Conservation (phyloP, 2,888 invertebrate genomes). For the Pyrrhopygopsis socrates region DNA sequence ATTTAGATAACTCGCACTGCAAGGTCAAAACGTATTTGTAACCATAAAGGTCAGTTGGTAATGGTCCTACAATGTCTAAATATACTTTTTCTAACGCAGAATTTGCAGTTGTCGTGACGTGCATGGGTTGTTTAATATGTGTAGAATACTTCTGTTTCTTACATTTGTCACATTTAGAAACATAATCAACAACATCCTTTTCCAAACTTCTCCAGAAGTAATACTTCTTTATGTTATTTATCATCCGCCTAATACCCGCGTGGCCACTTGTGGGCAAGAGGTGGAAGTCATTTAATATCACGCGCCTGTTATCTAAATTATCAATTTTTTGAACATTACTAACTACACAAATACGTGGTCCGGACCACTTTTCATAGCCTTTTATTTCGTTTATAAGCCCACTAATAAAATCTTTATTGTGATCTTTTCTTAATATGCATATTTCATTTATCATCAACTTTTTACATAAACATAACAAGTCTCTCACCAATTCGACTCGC, state of each 20-base stretch:
- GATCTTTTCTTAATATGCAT: not conserved
- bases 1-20: slow-evolving; percentile 76
- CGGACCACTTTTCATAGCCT: not conserved
- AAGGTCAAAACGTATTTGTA: slow-evolving; percentile 67
- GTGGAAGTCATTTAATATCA: slow-evolving; percentile 64
- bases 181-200: slow-evolving; percentile 65
- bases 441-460: not conserved
- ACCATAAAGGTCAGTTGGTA: slow-evolving; percentile 64
- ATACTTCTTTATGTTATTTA: slow-evolving; percentile 49
- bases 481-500: slow-evolving; percentile 7
- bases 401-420: slow-evolving; percentile 1
- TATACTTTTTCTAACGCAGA: slow-evolving; percentile 68
- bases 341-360: slow-evolving; percentile 32
- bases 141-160: slow-evolving; percentile 60
- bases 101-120: slow-evolving; percentile 50
- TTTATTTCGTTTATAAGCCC: not conserved
- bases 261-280: slow-evolving; percentile 55
- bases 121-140: slow-evolving; percentile 57
- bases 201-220: slow-evolving; percentile 49
- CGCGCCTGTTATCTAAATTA: slow-evolving; percentile 28
- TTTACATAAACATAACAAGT: not conserved
- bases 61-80: slow-evolving; percentile 59
- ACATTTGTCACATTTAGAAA: slow-evolving; percentile 68
- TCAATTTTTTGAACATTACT: slow-evolving; percentile 34
- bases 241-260: slow-evolving; percentile 47